phyloP scores from a whole-genome alignment of 1,140 invertebrate species.

The Trichogramma pretiosum region DNA sequence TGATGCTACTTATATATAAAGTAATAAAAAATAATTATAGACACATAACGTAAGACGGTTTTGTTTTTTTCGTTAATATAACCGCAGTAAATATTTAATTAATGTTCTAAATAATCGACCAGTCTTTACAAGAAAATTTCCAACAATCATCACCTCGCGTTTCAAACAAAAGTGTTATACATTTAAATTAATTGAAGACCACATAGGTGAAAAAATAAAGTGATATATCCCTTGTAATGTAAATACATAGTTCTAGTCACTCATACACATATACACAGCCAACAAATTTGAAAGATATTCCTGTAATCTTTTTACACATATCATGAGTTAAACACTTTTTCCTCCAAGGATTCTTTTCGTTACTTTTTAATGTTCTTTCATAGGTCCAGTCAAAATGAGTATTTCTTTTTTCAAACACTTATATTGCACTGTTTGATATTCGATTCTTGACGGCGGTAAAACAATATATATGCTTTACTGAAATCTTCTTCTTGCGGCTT shows the following conservation, averaged over 20 bases:
- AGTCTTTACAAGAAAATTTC: constrained; percentile 17
- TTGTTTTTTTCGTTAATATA: too few species aligned
- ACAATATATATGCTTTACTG: constrained; percentile 60
- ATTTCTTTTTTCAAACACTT: constrained; percentile 1
- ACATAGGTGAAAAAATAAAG: constrained; percentile 13
- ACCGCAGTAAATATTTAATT: too few species aligned
- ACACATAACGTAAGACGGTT: too few species aligned
- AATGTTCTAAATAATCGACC: too few species aligned
- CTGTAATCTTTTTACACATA: constrained; percentile 6
- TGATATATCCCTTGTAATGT: constrained; percentile 6
- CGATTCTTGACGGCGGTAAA: constrained; percentile 56
- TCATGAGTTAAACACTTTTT: too few species aligned
- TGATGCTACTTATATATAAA: too few species aligned
- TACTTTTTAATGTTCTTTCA: too few species aligned
- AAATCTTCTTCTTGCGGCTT: constrained; percentile 56
- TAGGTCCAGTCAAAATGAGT: too few species aligned
- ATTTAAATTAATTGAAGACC: constrained; percentile 14
- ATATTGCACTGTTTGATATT: constrained; percentile 43
- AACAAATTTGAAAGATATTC: constrained; percentile 17
- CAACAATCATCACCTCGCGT: constrained; percentile 16
- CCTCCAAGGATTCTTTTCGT: too few species aligned
- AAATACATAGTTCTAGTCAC: too few species aligned
- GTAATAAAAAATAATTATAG: too few species aligned
- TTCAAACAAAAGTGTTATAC: constrained; percentile 6
- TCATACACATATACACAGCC: constrained; percentile 19